These are phyloP conservation scores for Thereva unica DNA, from an alignment of 2,888 invertebrate species.

Conservation along the genomic window DNA sequence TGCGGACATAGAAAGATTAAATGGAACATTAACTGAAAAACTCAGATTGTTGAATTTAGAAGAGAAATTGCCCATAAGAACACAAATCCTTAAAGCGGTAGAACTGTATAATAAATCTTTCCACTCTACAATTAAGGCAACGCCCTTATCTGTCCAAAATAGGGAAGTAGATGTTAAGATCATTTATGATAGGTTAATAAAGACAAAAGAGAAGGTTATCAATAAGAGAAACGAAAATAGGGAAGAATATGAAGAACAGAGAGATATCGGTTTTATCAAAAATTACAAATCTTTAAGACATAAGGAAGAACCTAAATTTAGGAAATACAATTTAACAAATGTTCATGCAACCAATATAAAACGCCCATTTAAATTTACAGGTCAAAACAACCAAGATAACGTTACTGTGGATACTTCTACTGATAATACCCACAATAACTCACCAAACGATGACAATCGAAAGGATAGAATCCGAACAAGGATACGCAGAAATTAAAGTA, in stretches of 20 bases:
- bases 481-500: slow-evolving; percentile 37
- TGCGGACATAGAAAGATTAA: neutral
- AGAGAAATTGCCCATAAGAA: slow-evolving; percentile 21
- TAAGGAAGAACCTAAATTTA: slow-evolving; percentile 36
- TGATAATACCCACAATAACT: neutral
- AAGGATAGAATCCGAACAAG: slow-evolving; percentile 20
- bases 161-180: neutral
- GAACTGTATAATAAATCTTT: slow-evolving; percentile 13
- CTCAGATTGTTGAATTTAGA: slow-evolving; percentile 17
- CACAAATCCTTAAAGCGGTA: slow-evolving; percentile 14
- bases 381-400: neutral
- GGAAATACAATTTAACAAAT: slow-evolving; percentile 30
- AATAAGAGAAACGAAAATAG: slow-evolving; percentile 3
- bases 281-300: slow-evolving; percentile 33
- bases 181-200: neutral
- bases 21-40: slow-evolving; percentile 19
- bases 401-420: neutral
- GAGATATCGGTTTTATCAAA: slow-evolving; percentile 31
- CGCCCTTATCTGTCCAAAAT: neutral
- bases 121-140: slow-evolving; percentile 20
- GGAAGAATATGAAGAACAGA: neutral
- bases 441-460: slow-evolving; percentile 2
- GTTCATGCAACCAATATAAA: slow-evolving; percentile 36
- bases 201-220: neutral
- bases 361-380: slow-evolving; percentile 35